Base-by-base conservation (phyloP, 2,113 vertebrate species). In the Ornithorhynchus anatinus region DNA sequence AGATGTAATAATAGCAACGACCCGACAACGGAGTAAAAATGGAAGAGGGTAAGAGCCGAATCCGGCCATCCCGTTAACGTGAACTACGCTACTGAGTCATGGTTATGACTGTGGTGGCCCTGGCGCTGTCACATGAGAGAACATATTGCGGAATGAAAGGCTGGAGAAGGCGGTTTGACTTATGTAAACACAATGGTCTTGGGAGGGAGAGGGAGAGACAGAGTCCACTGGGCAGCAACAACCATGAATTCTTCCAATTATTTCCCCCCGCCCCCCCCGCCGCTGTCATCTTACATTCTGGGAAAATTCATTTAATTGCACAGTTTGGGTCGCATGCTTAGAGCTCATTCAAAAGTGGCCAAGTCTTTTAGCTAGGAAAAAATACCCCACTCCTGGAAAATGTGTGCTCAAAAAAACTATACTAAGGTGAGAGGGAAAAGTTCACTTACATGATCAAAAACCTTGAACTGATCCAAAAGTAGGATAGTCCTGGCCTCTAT, bases 61-160 rank as follows among this genome's bases (percentile, higher is more conserved):
- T 50, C 77, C 72, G 22, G 75, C 36, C 53, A 60, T 63, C 67
- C 52, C 44, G 40, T 54, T 59, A 75, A 66, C 61, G 75, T 11
- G 27, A 72, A 80, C 33, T 29, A 56, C 64, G 50, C 54, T 37
- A 54, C 60, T 42, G 69, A 61, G 37, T 39, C 69, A 16, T 62
- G 59, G 33, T 43, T 60, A 59, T 56, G 10, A 23, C 38, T 20
- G 14, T 36, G 12, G 20, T 73, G 45, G 74, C 67, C 62, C 33
- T 77, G 60, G 20, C 13, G 53, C 70, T 19, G 35, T 71, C 3
- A 5, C 3, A 45, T 4, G 9, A 23, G 44, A 40, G n/a, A 31
- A 20, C 2, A 0, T 36, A 8, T 3, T 22, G 14, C 25, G 56
- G 12, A 37, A 43, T 11, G 67, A 58, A 72, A 54, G 59, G 35